Percentiles rank a stretch among this genome's conserved stretches.
phyloP scores from a whole-genome alignment of 1,140 invertebrate species.

The Polyergus mexicanus region DNA sequence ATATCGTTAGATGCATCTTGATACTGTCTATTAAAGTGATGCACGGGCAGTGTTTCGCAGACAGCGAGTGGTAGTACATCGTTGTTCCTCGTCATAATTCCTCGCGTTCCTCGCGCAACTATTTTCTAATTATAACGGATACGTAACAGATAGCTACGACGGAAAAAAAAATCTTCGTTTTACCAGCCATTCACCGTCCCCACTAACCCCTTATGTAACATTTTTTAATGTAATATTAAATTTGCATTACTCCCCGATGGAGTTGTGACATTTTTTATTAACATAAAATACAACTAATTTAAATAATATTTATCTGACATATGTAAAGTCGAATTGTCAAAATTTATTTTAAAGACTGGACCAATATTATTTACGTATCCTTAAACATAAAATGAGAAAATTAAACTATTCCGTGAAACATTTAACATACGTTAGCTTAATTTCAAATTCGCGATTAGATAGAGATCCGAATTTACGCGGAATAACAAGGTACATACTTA shows the following conservation, averaged over 20 bases:
- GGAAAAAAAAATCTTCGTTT: neutral
- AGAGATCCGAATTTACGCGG: conserved; percentile 1
- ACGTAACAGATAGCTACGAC: neutral
- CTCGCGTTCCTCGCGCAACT: conserved; percentile 33
- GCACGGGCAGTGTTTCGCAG: conserved; percentile 13
- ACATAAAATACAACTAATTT: conserved; percentile 8
- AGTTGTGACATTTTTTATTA: neutral
- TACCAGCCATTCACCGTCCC: neutral
- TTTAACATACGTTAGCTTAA: neutral
- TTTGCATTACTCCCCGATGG: too few species aligned
- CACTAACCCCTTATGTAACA: neutral
- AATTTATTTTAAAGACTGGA: neutral
- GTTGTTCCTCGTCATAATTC: conserved; percentile 8
- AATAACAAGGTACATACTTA: neutral
- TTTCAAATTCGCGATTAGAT: conserved; percentile 13
- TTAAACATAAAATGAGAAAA: neutral
- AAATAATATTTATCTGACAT: neutral
- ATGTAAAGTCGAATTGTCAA: neutral
- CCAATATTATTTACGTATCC: neutral
- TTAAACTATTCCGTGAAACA: neutral
- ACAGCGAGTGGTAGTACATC: neutral
- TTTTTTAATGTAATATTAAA: neutral
- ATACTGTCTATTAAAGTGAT: conserved; percentile 62
- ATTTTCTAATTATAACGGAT: conserved; percentile 36
- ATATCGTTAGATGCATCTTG: conserved; percentile 61